phyloP scores from a whole-genome alignment of 2,113 vertebrate genomes.

The Proteles cristata region DNA sequence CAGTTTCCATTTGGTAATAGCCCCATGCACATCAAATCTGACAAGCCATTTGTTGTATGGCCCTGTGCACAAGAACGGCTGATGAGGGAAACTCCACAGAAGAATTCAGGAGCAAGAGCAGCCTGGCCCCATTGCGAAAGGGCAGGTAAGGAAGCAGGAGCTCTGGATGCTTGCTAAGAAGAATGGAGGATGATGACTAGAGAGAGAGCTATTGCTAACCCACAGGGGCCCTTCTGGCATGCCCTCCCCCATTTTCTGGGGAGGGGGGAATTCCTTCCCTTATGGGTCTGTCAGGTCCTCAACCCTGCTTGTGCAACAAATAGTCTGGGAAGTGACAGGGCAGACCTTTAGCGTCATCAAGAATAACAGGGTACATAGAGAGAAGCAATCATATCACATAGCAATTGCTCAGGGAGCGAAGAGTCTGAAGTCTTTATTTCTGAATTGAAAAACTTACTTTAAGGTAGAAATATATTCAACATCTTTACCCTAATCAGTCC shows the following conservation, averaged over 20 bases:
- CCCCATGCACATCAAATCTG: not conserved
- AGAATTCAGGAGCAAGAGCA: not conserved
- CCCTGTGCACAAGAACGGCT: not conserved
- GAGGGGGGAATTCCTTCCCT: not conserved
- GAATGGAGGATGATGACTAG: not conserved
- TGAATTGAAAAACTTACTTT: constrained; percentile 5
- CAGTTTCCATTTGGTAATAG: not conserved
- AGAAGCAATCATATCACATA: not conserved
- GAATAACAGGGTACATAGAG: not conserved
- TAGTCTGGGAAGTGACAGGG: not conserved
- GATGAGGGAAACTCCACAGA: not conserved
- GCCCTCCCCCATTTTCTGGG: not conserved
- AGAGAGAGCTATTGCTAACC: not conserved
- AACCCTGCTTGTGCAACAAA: not conserved
- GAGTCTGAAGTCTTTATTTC: not conserved
- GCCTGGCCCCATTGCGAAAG: not conserved
- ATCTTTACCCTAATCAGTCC: not conserved
- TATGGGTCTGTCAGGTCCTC: not conserved
- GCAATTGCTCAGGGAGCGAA: not conserved
- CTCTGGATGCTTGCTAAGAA: not conserved
- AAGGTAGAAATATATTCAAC: not conserved
- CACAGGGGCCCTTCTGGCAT: not conserved
- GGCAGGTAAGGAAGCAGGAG: not conserved
- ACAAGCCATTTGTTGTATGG: constrained; percentile 5
- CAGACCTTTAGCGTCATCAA: not conserved